Evolutionary conservation across 2,113 vertebrate genomes (phyloP).

Genomic region (Hippocampus zosterae): DNA sequence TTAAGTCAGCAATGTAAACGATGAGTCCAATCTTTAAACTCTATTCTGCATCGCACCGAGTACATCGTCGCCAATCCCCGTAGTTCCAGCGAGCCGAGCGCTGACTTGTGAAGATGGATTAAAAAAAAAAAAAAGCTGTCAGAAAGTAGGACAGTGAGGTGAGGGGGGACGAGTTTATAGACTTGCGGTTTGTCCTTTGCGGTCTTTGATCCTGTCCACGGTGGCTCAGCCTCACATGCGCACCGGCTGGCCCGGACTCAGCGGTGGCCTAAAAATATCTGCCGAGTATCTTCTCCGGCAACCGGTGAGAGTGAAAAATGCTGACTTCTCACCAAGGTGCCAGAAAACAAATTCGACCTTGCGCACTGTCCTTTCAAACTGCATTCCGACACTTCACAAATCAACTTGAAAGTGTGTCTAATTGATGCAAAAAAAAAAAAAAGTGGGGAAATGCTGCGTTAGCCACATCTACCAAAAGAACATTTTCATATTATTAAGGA

Average conservation of each 20-base stretch:
- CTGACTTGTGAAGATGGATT: conserved; percentile 3
- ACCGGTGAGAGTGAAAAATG: not conserved
- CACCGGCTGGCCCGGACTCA: conserved; percentile 31
- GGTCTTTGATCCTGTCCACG: conserved; percentile 51
- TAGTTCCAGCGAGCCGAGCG: conserved; percentile 14
- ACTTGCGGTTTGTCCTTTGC: conserved; percentile 36
- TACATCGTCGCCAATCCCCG: conserved; percentile 6
- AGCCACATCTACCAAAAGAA: not conserved
- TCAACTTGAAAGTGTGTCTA: not conserved
- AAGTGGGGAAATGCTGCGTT: not conserved
- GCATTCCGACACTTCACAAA: not conserved
- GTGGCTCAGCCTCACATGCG: conserved; percentile 33
- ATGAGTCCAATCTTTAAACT: not conserved
- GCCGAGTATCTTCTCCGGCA: conserved; percentile 34
- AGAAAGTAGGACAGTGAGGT: conserved; percentile 57
- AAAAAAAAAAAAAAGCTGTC: conserved; percentile 3
- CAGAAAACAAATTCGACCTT: not conserved
- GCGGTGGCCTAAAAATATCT: conserved; percentile 42
- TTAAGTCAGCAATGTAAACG: not conserved
- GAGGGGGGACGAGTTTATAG: conserved; percentile 30
- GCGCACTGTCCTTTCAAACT: not conserved
- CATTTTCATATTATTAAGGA: not conserved
- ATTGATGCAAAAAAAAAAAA: not conserved
- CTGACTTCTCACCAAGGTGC: not conserved
- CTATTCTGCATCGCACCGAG: not conserved